Evolutionary conservation across 2,888 invertebrate genomes (phyloP), one percentile per base, ranked within the genome.

Genomic region (Erannis defoliaria): DNA sequence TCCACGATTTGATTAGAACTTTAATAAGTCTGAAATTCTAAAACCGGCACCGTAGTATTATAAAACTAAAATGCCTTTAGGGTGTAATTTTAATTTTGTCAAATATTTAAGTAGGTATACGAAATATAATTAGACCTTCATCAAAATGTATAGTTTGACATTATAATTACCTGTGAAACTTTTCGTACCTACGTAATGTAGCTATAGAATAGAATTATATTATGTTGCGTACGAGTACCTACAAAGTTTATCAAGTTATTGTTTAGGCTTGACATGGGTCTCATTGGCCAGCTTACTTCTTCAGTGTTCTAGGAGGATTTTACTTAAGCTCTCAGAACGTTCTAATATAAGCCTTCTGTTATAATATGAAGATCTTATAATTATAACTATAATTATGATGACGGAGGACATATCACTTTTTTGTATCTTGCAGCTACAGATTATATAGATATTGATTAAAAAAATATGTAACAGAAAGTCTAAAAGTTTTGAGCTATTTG

Each of bases 111-210:
- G 4, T 26, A 42, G 42, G 16, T 50, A 48, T 56, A 31, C 21
- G 26, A 16, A 33, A 56, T 49, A 16, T 48, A 31, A 49, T 40
- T 18, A 43, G 19, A 43, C 42, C 50, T 43, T 43, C 26, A 43
- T 50, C 56, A 50, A 40, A 48, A 31, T 40, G 55, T 40, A 53
- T 35, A 61, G 67, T 66, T 72, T 62, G 68, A 67, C 67, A 67
- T 42, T 42, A 9, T 49, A 56, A 40, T 31, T 40, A 40, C 29
- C 5, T 12, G 2, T 12, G 9, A 31, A 37, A 37, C 55, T 54
- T 54, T 55, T 29, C 19, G 46, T 38, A 46, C 19, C 37, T 38
- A 46, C 14, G 10, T 45, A 46, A 12, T 12, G 1, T 43, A 26
- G 16, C n/a, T n/a, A n/a, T n/a, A n/a, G n/a, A n/a, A n/a, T n/a